phyloP scores from a whole-genome alignment of 2,888 invertebrate genomes.

The Hemistola chrysoprasaria region DNA sequence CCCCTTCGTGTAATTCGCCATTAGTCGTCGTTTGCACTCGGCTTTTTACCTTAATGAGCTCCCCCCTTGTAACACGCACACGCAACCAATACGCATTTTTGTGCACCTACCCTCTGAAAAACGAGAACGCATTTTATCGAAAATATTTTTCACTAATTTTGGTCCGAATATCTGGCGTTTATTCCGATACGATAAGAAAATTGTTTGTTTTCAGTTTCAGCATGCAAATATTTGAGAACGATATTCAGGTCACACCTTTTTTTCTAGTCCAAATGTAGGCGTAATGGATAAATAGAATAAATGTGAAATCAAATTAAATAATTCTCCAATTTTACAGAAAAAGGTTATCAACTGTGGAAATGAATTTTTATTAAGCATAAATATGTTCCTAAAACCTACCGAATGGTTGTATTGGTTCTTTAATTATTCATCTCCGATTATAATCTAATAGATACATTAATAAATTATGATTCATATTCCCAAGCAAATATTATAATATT shows the following conservation, averaged over 20 bases:
- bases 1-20: conserved; percentile 82
- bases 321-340: no score
- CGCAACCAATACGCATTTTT: conserved; percentile 73
- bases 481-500: conserved; percentile 10
- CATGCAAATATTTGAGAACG: neutral
- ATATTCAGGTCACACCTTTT: neutral
- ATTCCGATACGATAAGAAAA: conserved; percentile 22
- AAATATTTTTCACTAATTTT: conserved; percentile 28
- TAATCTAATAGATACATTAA: neutral
- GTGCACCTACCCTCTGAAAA: conserved; percentile 57
- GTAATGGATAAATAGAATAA: no score
- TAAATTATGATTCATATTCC: neutral
- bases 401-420: no score
- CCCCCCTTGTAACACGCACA: conserved; percentile 65
- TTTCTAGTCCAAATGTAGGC: no score
- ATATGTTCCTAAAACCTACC: no score
- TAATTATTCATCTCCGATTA: no score
- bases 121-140: conserved; percentile 28
- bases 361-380: no score
- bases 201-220: neutral
- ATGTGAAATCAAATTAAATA: no score
- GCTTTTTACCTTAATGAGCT: conserved; percentile 82
- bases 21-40: conserved; percentile 80
- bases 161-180: conserved; percentile 9
- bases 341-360: no score